Base-by-base conservation (phyloP, 2,797 vertebrate genomes). In the Ibycter americanus region DNA sequence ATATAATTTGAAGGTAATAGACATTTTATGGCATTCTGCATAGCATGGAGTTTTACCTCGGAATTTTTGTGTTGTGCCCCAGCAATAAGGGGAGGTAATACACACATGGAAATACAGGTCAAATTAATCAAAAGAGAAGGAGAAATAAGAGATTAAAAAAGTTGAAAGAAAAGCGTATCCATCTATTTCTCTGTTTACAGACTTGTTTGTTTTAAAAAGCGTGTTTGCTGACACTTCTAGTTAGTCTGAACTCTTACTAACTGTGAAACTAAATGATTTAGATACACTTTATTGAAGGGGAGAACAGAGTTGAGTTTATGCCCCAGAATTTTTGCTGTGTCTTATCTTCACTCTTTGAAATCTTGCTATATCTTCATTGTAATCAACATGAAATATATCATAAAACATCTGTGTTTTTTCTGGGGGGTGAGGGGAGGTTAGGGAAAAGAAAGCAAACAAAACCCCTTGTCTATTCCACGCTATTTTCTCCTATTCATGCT, bases 401-500 rank as follows among this genome's bases (percentile, higher is more conserved):
- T 40, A 34, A 92, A 87, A 80, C 5, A 3, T 32, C 34, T 47
- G 18, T 20, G 5, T 0, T 1, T 36, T 88, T 55, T 70, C 18
- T 2, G 1, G 4, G 6, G 42, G 4, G 4, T 31, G 21, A 36
- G 17, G 3, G 23, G 13, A 67, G 3, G 11, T 62, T 78, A 70
- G 26, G 40, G 46, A 27, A 74, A 71, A 83, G 31, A 49, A 81
- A 73, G 4, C 4, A 86, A 76, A 61, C 9, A 29, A 89, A 54
- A 0, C 3, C 3, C 10, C 1, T 47, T 82, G 14, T 54, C 16
- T 47, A 17, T 46, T 51, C n/a, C 6, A 31, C 1, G 2, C 2
- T 3, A 32, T 79, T 84, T 84, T 59, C 8, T 72, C 46, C 25
- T 71, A 6, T 61, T 79, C 19, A 51, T 82, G 61, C 52, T 19